Base-by-base conservation (phyloP, 2,797 vertebrate genomes). In the Phylloscopus collybita region DNA sequence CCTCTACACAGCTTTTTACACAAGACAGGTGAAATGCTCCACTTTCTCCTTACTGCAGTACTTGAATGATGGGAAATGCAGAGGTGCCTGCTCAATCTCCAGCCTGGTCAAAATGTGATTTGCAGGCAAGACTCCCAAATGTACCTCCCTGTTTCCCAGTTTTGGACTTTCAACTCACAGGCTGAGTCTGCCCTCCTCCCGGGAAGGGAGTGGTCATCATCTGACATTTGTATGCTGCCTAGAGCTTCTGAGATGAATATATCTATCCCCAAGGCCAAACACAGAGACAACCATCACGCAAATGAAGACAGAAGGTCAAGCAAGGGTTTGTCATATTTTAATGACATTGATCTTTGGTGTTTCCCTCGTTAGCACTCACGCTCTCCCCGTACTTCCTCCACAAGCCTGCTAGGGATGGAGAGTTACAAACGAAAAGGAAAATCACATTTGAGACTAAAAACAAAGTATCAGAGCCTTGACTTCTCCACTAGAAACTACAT, bases 341-440 rank as follows among this genome's bases (percentile, higher is more conserved):
- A 98, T 98, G 97, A 98, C 97, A 96, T 96, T 97, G 95, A 97
- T 98, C 98, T 98, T 98, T 98, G 98, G 98, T 98, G 98, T 98
- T 97, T 98, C 97, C 98, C 97, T 98, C 97, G 96, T 98, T 96
- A 97, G 97, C 97, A 98, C 97, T 98, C 97, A 97, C 97, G 30
- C 97, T 95, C 87, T 96, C 97, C 98, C 97, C 21, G 66, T 95
- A 96, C 95, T 97, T 98, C 97, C 92, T 96, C 97, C 96, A 97
- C 93, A 95, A 98, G 88, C 92, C 96, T 96, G 93, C 96, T 97
- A 98, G 94, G 95, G 97, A 98, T 97, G 96, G 96, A 98, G 97
- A 98, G 97, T 98, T 98, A 98, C 98, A 98, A 98, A 98, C 97
- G 92, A 97, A 98, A 98, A 98, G 97, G 96, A 98, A 97, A 98